Evolutionary conservation across 1,140 invertebrate genomes (phyloP), one percentile per base, ranked within the genome.

Genomic region (Cherax quadricarinatus): DNA sequence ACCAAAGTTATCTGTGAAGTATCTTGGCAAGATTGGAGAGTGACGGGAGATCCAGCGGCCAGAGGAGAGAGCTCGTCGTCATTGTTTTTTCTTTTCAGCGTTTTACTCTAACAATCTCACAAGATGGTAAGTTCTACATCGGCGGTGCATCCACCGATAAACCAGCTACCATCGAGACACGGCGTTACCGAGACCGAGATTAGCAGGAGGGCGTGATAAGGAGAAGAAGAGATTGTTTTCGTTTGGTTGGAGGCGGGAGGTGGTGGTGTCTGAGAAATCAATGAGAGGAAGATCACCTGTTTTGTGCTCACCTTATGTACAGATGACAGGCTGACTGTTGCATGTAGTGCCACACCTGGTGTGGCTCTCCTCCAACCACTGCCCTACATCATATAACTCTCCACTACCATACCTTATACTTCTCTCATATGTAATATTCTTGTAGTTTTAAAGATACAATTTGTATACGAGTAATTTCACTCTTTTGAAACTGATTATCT

Each of bases 201-300:
- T 24, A 1, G 5, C 4, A n/a, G 12, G 51, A 14, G 18, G 21
- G 18, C 14, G 57, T 24, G 57, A 83, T 1, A 30, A 60, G 53
- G 49, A 21, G 16, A 57, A 83, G 81, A 60, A 83, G 81, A 83
- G 51, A 60, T 83, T 83, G 81, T 83, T 83, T 83, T 83, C 48
- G 24, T 73, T 73, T 73, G 24, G 70, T 73, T 21, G 70, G 5
- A 21, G 41, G 81, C 21, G 49, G 51, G 81, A 57, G 6, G 48
- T 24, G 21, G 16, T 81, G 80, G 48, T 48, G 80, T 3, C 21
- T 5, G 51, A 83, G 81, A 83, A 83, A 83, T 83, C 81, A 83
- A 83, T 83, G 81, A 83, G 12, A 60, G 81, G 81, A 24, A 83
- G 81, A 83, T 83, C 81, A 83, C 81, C 81, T 83, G 81, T 83